Evolutionary conservation across 2,797 vertebrate genomes (phyloP).

Genomic region (Pterois miles): DNA sequence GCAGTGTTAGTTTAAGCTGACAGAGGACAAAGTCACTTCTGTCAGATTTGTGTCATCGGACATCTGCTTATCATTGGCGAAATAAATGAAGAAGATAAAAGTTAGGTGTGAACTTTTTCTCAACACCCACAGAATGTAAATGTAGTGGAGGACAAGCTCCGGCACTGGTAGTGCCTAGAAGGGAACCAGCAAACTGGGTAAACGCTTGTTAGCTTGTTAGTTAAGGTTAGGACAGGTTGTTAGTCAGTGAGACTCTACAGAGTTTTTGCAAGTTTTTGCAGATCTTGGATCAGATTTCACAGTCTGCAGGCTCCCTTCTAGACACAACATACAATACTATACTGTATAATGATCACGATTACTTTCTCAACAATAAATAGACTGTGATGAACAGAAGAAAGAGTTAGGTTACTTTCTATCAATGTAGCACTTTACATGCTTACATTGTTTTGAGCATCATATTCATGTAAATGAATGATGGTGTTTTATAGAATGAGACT

Average conservation of each 20-base stretch:
- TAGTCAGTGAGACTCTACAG: neutral
- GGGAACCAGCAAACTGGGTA: neutral
- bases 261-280: neutral
- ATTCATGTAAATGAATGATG: neutral
- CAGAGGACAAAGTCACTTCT: constrained; percentile 38
- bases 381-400: neutral
- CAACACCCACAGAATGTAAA: neutral
- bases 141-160: neutral
- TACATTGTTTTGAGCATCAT: neutral
- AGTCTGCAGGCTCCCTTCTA: neutral
- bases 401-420: neutral
- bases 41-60: constrained; percentile 30
- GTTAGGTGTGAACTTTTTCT: neutral
- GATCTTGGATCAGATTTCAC: neutral
- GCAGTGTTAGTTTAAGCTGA: constrained; percentile 34
- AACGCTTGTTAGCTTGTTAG: no score
- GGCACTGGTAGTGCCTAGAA: neutral
- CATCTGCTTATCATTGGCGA: constrained; percentile 36
- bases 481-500: neutral
- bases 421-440: neutral
- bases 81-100: constrained; percentile 39
- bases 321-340: neutral
- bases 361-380: neutral
- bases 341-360: neutral
- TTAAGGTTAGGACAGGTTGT: no score